Conservation (phyloP, 35 echinoderm and acorn worm species). For the Amphiura filiformis region DNA sequence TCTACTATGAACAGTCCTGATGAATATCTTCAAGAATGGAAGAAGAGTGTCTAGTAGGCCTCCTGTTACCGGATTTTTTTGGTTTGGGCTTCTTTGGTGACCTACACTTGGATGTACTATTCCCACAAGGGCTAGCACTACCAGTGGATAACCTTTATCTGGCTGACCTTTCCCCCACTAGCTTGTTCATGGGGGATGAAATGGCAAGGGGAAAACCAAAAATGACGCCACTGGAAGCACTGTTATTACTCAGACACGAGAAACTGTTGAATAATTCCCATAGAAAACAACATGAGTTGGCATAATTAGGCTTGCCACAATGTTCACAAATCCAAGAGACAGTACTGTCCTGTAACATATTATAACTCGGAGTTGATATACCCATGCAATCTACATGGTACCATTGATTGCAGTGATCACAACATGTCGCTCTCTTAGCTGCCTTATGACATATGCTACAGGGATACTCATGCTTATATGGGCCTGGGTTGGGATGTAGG, state of each 20-base stretch:
- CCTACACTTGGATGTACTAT: neutral
- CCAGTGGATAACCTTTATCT: neutral
- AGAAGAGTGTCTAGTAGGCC: no score
- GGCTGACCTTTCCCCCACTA: neutral
- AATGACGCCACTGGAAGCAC: neutral
- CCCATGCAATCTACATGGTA: conserved; percentile 19
- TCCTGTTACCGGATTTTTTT: neutral
- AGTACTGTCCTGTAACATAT: neutral
- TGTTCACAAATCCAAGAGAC: conserved; percentile 1
- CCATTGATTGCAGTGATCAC: conserved; percentile 21
- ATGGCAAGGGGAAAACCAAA: neutral
- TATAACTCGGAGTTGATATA: conserved; percentile 15
- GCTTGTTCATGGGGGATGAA: neutral
- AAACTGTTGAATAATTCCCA: neutral
- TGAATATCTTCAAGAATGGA: no score
- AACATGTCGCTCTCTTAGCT: neutral
- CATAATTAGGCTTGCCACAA: conserved; percentile 18
- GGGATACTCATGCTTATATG: neutral
- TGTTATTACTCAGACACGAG: neutral
- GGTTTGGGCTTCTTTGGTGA: neutral
- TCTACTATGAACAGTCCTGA: no score
- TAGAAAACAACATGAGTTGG: neutral
- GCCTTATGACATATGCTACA: neutral
- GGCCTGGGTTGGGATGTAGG: neutral
- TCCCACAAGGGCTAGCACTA: neutral